Evolutionary conservation across 2,797 vertebrate species (phyloP).

Genomic region (Melanotaenia nigrans): DNA sequence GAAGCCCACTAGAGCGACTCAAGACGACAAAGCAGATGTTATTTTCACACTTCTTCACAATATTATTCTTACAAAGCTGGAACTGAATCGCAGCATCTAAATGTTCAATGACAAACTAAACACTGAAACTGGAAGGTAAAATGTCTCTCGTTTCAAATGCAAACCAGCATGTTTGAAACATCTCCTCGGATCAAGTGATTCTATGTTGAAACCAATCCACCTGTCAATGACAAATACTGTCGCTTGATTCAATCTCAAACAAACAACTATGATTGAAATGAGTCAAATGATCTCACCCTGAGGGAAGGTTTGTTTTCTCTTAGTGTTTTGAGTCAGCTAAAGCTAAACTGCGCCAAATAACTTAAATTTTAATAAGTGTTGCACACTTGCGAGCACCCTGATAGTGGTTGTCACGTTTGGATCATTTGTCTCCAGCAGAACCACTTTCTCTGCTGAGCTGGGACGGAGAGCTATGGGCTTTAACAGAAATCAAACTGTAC

Average conservation of each 20-base stretch:
- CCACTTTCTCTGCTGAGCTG: constrained; percentile 31
- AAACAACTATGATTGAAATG: constrained; percentile 67
- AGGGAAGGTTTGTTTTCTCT: constrained; percentile 49
- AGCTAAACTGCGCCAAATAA: constrained; percentile 48
- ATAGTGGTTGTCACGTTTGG: constrained; percentile 42
- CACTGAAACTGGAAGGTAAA: constrained; percentile 66
- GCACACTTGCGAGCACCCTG: constrained; percentile 8
- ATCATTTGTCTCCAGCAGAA: constrained; percentile 46
- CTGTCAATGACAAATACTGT: constrained; percentile 67
- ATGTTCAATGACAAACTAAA: constrained; percentile 22
- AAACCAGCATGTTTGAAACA: constrained; percentile 74
- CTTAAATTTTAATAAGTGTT: constrained; percentile 19
- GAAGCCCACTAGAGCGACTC: constrained; percentile 37
- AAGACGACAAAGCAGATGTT: constrained; percentile 43
- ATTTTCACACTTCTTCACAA: constrained; percentile 46
- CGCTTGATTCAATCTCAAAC: constrained; percentile 66
- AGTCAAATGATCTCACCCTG: constrained; percentile 73
- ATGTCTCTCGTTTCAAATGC: constrained; percentile 75
- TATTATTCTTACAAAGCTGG: constrained; percentile 34
- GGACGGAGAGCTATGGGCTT: constrained; percentile 57
- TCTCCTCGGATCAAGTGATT: constrained; percentile 62
- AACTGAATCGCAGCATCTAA: constrained; percentile 50
- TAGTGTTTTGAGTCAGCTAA: constrained; percentile 36
- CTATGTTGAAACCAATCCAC: constrained; percentile 61
- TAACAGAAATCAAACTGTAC: constrained; percentile 68